Evolutionary conservation across 2,797 vertebrate species (phyloP).

Genomic region (Paguma larvata): DNA sequence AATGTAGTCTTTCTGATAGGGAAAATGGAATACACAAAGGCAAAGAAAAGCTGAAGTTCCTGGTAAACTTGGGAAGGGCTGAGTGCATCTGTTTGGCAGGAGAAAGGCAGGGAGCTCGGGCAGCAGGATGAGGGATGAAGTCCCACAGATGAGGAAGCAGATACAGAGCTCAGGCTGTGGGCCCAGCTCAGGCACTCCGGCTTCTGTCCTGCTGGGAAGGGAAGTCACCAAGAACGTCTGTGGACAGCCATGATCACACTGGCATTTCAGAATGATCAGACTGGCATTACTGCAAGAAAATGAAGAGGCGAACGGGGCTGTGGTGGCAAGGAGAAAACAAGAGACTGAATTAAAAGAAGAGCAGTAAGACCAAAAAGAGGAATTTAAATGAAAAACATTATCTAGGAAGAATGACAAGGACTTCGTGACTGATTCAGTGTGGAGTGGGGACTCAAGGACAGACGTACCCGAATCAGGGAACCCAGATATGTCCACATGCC

Average conservation of each 20-base stretch:
- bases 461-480: not conserved
- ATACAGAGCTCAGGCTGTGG: not conserved
- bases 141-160: not conserved
- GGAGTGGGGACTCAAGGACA: constrained; percentile 13
- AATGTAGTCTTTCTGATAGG: not conserved
- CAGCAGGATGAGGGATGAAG: not conserved
- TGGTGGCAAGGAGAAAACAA: not conserved
- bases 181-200: not conserved
- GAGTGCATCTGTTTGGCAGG: not conserved
- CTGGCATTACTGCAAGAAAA: not conserved
- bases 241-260: not conserved
- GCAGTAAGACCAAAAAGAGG: not conserved
- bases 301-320: not conserved
- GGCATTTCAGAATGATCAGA: not conserved
- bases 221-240: not conserved
- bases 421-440: not conserved
- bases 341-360: not conserved
- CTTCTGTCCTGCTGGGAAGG: not conserved
- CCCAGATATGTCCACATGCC: not conserved
- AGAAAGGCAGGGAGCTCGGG: no score
- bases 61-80: not conserved
- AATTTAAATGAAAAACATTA: not conserved
- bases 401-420: not conserved
- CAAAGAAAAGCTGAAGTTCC: not conserved
- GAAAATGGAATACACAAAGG: not conserved